Conservation (phyloP, 2,888 invertebrate species). For the Ametastegia equiseti region DNA sequence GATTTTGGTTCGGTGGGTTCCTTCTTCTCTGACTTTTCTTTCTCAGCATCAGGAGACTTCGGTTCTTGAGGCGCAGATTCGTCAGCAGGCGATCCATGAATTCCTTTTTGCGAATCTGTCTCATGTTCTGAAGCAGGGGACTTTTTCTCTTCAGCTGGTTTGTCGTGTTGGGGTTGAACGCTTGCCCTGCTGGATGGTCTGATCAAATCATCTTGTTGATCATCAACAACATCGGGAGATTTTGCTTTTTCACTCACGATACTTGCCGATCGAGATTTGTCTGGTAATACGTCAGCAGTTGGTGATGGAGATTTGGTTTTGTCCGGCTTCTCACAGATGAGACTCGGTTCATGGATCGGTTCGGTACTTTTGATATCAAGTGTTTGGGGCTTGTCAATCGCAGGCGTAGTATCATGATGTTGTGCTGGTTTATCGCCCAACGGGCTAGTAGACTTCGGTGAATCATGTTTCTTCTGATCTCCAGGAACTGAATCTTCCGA, state of each 20-base stretch:
- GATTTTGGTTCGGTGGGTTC: constrained; percentile 19
- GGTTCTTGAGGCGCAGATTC: constrained; percentile 28
- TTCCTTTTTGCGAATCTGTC: constrained; percentile 18
- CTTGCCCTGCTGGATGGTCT: constrained; percentile 20
- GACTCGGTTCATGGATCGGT: neutral
- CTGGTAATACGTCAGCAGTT: constrained; percentile 45
- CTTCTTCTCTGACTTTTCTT: constrained; percentile 44
- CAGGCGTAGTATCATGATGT: neutral
- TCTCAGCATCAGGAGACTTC: constrained; percentile 24
- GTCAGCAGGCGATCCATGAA: neutral
- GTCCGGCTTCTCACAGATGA: neutral
- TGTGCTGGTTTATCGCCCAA: constrained; percentile 37
- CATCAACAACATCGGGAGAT: constrained; percentile 18
- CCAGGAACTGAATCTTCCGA: constrained; percentile 51
- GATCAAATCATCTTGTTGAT: constrained; percentile 14
- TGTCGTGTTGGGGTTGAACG: neutral
- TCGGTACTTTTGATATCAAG: neutral
- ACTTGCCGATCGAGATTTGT: constrained; percentile 49
- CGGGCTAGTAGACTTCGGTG: constrained; percentile 49
- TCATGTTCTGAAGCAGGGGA: constrained; percentile 38
- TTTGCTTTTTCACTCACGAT: constrained; percentile 30
- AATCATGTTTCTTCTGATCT: constrained; percentile 43
- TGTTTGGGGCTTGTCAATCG: neutral
- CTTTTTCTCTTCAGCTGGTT: constrained; percentile 22
- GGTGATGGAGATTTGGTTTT: constrained; percentile 49